These are phyloP conservation scores for Leptopilina clavipes DNA, from an alignment of 1,140 invertebrate species.

Conservation along the genomic window DNA sequence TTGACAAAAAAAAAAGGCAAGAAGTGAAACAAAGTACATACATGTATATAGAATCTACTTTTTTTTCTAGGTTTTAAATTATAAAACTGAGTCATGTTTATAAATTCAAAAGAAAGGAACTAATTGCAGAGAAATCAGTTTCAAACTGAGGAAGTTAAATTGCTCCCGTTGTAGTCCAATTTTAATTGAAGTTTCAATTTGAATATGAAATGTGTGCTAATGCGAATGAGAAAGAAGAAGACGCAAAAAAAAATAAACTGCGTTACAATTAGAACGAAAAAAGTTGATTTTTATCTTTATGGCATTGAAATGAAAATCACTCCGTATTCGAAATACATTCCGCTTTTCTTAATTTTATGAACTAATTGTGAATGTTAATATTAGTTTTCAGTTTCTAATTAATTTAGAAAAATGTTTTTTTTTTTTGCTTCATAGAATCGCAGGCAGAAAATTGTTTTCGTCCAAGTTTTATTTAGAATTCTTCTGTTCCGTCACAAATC, in stretches of 20 bases:
- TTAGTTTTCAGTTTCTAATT: no score
- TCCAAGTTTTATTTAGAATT: no score
- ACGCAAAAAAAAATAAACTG: no score
- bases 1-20: neutral
- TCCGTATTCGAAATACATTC: no score
- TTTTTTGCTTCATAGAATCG: no score
- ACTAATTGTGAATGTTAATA: no score
- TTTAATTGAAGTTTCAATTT: slow-evolving; percentile 14
- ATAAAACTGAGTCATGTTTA: slow-evolving; percentile 11
- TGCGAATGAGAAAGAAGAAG: neutral
- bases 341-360: no score
- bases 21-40: neutral
- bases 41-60: neutral
- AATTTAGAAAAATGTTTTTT: no score
- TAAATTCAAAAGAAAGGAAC: slow-evolving; percentile 18
- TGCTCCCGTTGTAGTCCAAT: neutral
- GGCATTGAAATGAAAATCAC: no score
- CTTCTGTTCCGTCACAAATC: no score
- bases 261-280: neutral
- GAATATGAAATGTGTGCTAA: neutral
- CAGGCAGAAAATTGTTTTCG: no score
- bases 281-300: neutral
- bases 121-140: slow-evolving; percentile 16
- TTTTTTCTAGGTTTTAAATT: neutral
- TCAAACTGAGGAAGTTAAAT: slow-evolving; percentile 1